Evolutionary conservation across 2,797 vertebrate species (phyloP).

Genomic region (Fistularia commersonii): DNA sequence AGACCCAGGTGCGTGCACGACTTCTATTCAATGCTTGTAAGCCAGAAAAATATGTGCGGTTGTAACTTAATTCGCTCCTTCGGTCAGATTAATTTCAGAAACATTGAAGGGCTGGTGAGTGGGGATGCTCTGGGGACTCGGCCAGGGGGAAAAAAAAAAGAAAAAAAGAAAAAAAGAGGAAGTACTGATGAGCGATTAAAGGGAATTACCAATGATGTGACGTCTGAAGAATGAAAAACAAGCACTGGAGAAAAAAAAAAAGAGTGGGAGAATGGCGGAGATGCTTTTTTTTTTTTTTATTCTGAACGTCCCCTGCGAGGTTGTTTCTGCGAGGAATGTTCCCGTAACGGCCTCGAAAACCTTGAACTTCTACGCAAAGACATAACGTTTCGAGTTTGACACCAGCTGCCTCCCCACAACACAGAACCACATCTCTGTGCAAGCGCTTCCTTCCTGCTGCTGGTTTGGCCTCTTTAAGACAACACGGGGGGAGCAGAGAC

Average conservation of each 20-base stretch:
- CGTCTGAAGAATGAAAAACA: constrained; percentile 21
- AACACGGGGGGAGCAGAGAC: constrained; percentile 47
- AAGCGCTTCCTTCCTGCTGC: constrained; percentile 72
- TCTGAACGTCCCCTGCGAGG: constrained; percentile 24
- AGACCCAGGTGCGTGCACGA: constrained; percentile 22
- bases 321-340: constrained; percentile 35
- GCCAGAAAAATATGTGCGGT: neutral
- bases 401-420: constrained; percentile 29
- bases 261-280: constrained; percentile 10
- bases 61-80: neutral
- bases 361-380: constrained; percentile 42
- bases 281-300: constrained; percentile 13
- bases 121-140: neutral
- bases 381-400: constrained; percentile 41
- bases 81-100: constrained; percentile 5
- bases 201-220: constrained; percentile 6
- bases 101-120: neutral
- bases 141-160: constrained; percentile 1
- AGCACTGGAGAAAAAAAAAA: neutral
- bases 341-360: constrained; percentile 27
- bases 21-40: constrained; percentile 10
- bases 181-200: constrained; percentile 5
- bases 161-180: neutral
- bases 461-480: constrained; percentile 60
- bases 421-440: constrained; percentile 38